Evolutionary conservation across 2,113 vertebrate genomes (phyloP), one percentile per base, ranked within the genome.

Genomic region (Dipodomys ordii): DNA sequence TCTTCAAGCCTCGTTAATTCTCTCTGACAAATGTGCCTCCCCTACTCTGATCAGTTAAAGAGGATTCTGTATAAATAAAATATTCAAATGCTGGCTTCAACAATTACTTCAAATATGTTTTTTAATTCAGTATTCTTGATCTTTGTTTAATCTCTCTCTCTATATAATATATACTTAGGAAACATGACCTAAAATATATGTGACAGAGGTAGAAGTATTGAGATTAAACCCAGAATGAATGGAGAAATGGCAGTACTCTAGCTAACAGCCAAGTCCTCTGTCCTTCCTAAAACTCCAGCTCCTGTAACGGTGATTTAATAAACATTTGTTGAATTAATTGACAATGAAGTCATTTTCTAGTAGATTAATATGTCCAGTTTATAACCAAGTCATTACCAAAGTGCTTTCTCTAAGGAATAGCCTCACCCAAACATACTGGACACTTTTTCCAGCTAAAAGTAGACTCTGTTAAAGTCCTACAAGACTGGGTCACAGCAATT

Each of bases 391-490:
- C 15, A 64, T 85, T 82, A 76, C 65, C 44, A 69, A 88, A 62
- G 20, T 65, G 93, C 84, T 68, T 39, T 93, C 89, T 72, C 35
- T 62, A 46, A 74, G 49, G 65, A 87, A 83, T 32, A 90, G 69
- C 23, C 18, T 93, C 68, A 81, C 1, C 39, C 62, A 92, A 92
- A 90, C 25, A 89, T 53, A 27, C 13, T 2, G 85, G 35, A 83
- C 72, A 16, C 7, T 57, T 68, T 68, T 92, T 44, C 16, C n/a
- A 77, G 15, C 10, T 82, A 92, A 90, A 93, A 85, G 76, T 9
- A 88, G 27, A 88, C 22, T 4, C 73, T 95, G 84, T 78, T 72
- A n/a, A 94, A 92, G 28, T 69, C 23, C 2, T 32, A 60, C 44
- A 46, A 94, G 49, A 88, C 7, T 57, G 7, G 57, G 62, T 46